Evolutionary conservation across 2,888 invertebrate species (phyloP).

Genomic region (Hymenopus coronatus): DNA sequence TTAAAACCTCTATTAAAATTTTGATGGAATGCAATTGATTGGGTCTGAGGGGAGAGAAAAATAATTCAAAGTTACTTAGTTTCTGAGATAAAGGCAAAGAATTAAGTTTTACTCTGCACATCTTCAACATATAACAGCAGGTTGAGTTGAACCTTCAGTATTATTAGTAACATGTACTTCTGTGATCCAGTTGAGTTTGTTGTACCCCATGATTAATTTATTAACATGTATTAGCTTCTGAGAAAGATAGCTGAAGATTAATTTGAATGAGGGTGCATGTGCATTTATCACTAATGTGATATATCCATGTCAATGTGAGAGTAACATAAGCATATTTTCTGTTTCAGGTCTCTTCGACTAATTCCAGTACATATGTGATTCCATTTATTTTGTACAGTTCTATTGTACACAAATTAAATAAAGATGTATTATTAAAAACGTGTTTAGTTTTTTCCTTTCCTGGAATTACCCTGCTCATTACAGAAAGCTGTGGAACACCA

Average conservation of each 20-base stretch:
- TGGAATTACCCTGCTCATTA: too few relatives aligned
- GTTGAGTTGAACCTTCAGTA: too few relatives aligned
- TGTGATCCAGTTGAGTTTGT: too few relatives aligned
- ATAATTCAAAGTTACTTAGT: too few relatives aligned
- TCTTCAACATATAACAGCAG: too few relatives aligned
- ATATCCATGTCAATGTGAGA: background rate
- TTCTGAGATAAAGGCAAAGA: too few relatives aligned
- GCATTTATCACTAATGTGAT: background rate
- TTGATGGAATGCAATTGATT: too few relatives aligned
- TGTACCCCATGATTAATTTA: slow-evolving; percentile 53
- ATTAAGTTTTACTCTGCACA: too few relatives aligned
- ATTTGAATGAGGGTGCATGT: background rate
- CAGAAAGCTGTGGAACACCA: too few relatives aligned
- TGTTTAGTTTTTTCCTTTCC: background rate
- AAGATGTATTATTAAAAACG: slow-evolving; percentile 4
- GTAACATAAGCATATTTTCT: slow-evolving; percentile 43
- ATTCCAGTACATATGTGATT: slow-evolving; percentile 37
- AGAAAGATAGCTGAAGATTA: slow-evolving; percentile 37
- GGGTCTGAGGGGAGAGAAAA: too few relatives aligned
- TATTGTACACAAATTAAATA: slow-evolving; percentile 24
- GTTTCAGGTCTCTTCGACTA: slow-evolving; percentile 75
- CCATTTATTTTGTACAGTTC: slow-evolving; percentile 25
- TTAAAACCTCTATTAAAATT: too few relatives aligned
- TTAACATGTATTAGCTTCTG: slow-evolving; percentile 60
- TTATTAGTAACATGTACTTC: too few relatives aligned